Evolutionary conservation across 2,797 vertebrate species (phyloP), one percentile per base, ranked within the genome.

Genomic region (Synanceia verrucosa): DNA sequence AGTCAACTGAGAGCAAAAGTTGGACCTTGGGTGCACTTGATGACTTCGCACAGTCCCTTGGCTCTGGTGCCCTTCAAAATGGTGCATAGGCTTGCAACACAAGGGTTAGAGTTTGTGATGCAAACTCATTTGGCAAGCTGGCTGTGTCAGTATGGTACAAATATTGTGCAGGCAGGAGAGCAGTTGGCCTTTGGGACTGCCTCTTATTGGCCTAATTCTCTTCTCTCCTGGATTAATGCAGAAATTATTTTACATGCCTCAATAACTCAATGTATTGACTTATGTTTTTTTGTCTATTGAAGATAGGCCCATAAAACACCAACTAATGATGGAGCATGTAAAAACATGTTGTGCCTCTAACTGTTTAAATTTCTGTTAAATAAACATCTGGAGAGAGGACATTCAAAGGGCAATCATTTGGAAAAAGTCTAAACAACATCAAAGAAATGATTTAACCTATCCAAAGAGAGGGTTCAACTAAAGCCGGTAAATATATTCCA

Each of bases 211-310:
- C 23, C 37, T 43, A 39, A 75, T 81, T 82, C 26, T 72, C 73
- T 85, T 81, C 67, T 76, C 70, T 80, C 29, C 63, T 52, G 82
- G 69, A 87, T 86, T 86, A 86, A 86, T 67, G 68, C 26, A 71
- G 80, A 88, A 88, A 89, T 86, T 68, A 86, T 86, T 90, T 86
- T 78, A 80, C 84, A 86, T 59, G 86, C 83, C 65, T 84, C 80
- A 83, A 58, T 87, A 84, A 82, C 65, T 63, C 50, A 76, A 11
- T 36, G 72, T 73, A 86, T 85, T 84, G 88, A 71, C 71, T 82
- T 76, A 76, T 83, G 64, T 23, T 33, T 65, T 73, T 81, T 65
- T 72, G 66, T 48, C 57, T 68, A 34, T 63, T 53, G 48, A 80
- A 76, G 76, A 70, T 74, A 64, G 65, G 41, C 74, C 78, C 66